Evolutionary conservation across 1,140 invertebrate species (phyloP), one percentile per base, ranked within the genome.

Genomic region (Pseudachorutes palmiensis): DNA sequence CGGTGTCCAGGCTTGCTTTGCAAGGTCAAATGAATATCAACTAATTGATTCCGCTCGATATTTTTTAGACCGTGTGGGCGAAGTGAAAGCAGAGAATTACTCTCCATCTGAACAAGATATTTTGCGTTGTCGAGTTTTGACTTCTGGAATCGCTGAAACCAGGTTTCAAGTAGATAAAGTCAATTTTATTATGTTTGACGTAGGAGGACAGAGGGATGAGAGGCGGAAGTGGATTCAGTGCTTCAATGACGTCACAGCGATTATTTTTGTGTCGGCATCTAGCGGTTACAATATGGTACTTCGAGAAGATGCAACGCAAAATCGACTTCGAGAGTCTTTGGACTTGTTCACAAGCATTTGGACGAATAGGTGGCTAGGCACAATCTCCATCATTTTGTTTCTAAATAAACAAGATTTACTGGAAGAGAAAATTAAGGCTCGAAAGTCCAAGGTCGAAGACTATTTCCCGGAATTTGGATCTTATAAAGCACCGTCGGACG

Each of bases 31-130:
- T 82, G 96, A 99, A 84, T 99, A 98, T 84, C 97, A 99, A 83
- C 87, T 99, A 76, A 98, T 99, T 79, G 97, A 99, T 84, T 98
- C 96, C 84, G 97, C 97, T 79, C 97, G 99, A 88, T 99, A 99
- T n/a, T n/a, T 93, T 83, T 82, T 93, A 75, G 91, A 93, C 75
- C 90, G 92, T 78, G 85, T 99, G 80, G 95, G 98, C 81, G 88
- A 96, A 81, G 88, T 98, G 83, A 94, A 94, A 2, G 90, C 89
- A 75, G 91, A 89, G 79, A 92, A 97, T 76, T 99, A 99, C 82
- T 91, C 97, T 80, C 97, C 97, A 75, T 98, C 94, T 73, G 96
- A 99, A 82, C 97, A 99, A 82, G 97, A 99, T 85, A 98, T 99
- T 77, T 83, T 99, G 77, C 86, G 97, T 16, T 68, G 66, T 24